Evolutionary conservation across 2,113 vertebrate species (phyloP).

Genomic region (Pantherophis guttatus): DNA sequence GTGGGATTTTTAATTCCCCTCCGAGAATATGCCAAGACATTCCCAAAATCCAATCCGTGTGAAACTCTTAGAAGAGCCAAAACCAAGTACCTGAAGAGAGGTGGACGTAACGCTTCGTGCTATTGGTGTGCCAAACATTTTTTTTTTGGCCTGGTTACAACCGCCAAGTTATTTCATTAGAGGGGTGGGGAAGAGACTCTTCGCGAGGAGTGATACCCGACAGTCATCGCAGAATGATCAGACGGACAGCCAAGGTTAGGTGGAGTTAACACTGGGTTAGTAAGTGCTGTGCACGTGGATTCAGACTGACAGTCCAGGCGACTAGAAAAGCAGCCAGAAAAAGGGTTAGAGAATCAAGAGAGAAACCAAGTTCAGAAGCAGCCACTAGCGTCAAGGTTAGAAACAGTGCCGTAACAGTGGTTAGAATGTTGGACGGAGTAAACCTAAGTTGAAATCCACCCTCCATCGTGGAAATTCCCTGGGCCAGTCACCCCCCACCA

Average conservation of each 20-base stretch:
- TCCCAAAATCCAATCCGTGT: conserved; percentile 47
- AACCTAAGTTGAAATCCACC: neutral
- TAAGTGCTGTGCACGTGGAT: conserved; percentile 67
- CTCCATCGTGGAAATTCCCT: neutral
- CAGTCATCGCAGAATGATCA: conserved; percentile 66
- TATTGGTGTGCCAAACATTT: conserved; percentile 74
- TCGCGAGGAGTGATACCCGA: conserved; percentile 63
- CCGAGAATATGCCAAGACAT: conserved; percentile 35
- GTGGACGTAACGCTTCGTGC: conserved; percentile 73
- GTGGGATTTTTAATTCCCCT: conserved; percentile 35
- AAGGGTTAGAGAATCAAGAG: conserved; percentile 67
- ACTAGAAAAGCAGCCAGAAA: conserved; percentile 73
- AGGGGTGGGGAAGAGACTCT: conserved; percentile 31
- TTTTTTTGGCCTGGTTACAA: conserved; percentile 61
- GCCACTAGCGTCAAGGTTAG: conserved; percentile 66
- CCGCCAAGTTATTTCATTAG: conserved; percentile 72
- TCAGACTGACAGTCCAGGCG: conserved; percentile 71
- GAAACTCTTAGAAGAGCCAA: conserved; percentile 18
- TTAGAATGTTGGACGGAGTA: neutral
- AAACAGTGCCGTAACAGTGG: conserved; percentile 40
- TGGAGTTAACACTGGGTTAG: conserved; percentile 79
- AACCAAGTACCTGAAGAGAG: conserved; percentile 41
- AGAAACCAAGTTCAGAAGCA: conserved; percentile 66
- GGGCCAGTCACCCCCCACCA: neutral
- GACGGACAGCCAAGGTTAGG: conserved; percentile 71